Conservation (phyloP, 1,140 invertebrate species). For the Xylocopa sonorina region DNA sequence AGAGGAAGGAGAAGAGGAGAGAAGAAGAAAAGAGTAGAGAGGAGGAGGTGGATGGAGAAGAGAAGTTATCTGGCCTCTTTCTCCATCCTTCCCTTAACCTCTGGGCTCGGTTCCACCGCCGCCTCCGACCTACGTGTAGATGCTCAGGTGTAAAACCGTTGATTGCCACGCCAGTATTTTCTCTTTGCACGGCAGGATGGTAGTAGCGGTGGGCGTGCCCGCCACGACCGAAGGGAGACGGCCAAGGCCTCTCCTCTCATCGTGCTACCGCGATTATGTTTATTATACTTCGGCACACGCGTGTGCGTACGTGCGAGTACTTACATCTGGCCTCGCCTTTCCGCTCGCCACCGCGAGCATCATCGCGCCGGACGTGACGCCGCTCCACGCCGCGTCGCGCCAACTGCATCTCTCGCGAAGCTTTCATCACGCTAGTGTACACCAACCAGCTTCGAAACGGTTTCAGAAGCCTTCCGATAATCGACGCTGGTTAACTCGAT, state of each 20-base stretch:
- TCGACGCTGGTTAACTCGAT: neutral
- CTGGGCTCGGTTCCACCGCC: conserved; percentile 48
- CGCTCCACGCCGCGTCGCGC: neutral
- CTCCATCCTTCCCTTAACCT: conserved; percentile 59
- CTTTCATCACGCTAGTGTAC: neutral
- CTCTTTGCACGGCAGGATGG: conserved; percentile 73
- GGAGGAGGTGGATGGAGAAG: neutral
- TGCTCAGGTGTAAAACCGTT: conserved; percentile 79
- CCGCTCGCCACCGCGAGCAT: neutral
- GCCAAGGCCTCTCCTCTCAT: conserved; percentile 77
- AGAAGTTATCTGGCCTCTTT: conserved; percentile 54
- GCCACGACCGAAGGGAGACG: conserved; percentile 76
- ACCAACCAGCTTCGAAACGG: too few relatives aligned
- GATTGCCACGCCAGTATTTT: conserved; percentile 77
- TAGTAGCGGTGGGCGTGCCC: conserved; percentile 77
- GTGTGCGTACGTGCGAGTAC: conserved; percentile 62
- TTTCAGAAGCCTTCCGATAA: neutral
- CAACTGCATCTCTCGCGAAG: neutral
- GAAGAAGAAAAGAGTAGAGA: neutral
- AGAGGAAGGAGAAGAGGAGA: neutral
- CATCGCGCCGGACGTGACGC: conserved; percentile 25
- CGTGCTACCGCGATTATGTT: conserved; percentile 76
- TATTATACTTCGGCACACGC: conserved; percentile 73
- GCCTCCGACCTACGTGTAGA: conserved; percentile 67
- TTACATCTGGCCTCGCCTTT: conserved; percentile 48